Base-by-base conservation (phyloP, 1,140 invertebrate genomes). In the Colletes gigas region DNA sequence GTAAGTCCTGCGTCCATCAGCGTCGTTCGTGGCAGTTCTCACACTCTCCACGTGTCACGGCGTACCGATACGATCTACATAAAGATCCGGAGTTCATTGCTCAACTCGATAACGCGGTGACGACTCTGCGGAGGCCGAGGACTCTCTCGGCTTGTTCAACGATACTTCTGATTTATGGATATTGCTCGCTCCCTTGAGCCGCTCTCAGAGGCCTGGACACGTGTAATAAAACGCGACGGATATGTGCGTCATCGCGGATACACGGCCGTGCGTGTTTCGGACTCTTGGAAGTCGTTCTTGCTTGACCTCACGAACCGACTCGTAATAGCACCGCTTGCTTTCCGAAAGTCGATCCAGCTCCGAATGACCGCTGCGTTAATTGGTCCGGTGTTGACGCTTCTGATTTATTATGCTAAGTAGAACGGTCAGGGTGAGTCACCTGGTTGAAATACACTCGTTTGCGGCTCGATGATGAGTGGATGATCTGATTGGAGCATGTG, bases 151-250 rank as follows among this genome's bases (percentile, higher is more conserved):
- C 78, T 85, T 79, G 74, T 85, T 89, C 83, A 86, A 89, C 81
- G 83, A 90, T 90, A 90, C 86, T 90, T 68, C 86, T 87, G 89
- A 91, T 91, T 91, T 91, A 91, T 90, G 87, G 76, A 91, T 90
- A 88, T 89, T 88, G 63, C 80, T 44, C 44, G 82, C 83, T 85
- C 70, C 89, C 54, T 82, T 76, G 75, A 72, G 78, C 82, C 67
- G 76, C 80, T 87, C 76, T 71, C 79, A 75, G 78, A 50, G 65
- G 10, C 65, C 65, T 50, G 77, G 78, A 86, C 83, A 82, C 84
- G 86, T 89, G 86, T 89, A 85, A 89, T 89, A 90, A 90, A 90
- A 91, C 82, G 80, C 89, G 81, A 84, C 83, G 72, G 77, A 88
- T 79, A 85, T 68, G 78, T 70, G 82, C 76, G 83, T 82, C 78